A percentile compares a stretch with the other conserved stretches of the same genome.
Conservation (phyloP, 2,113 vertebrate species). For the Hemicordylus capensis region DNA sequence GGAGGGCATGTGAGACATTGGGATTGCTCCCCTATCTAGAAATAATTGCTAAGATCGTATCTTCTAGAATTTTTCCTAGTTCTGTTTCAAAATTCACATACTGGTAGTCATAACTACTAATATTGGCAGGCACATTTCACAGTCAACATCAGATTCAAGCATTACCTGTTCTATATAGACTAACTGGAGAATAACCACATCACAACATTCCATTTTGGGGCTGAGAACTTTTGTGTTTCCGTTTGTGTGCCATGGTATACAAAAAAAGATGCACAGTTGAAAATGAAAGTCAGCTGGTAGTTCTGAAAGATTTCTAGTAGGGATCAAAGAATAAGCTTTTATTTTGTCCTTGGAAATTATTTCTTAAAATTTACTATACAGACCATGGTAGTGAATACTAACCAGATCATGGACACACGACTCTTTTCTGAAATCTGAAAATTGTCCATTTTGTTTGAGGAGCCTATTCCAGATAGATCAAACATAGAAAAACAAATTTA, state of each 20-base stretch:
- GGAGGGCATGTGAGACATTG: neutral
- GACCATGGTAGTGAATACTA: slow-evolving; percentile 8
- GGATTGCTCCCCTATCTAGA: neutral
- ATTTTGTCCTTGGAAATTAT: neutral
- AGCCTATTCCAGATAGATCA: slow-evolving; percentile 34
- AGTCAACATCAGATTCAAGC: neutral
- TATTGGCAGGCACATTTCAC: neutral
- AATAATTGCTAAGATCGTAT: neutral
- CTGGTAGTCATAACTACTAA: neutral
- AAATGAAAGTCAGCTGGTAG: neutral
- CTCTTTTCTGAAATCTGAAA: neutral
- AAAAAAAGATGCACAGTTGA: neutral
- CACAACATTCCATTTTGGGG: neutral
- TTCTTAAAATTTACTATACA: neutral
- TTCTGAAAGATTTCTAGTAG: neutral
- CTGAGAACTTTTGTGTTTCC: neutral
- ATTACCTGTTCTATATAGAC: neutral
- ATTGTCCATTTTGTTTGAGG: slow-evolving; percentile 16
- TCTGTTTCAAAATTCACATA: neutral
- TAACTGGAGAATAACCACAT: neutral
- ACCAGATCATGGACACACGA: neutral
- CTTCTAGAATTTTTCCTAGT: neutral
- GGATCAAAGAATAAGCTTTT: neutral
- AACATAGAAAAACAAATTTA: slow-evolving; percentile 49
- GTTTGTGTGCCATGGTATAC: neutral